Percentiles rank a stretch among this genome's conserved stretches.
Evolutionary conservation across 2,797 vertebrate species (phyloP).

Genomic region (Coracias cyanogaster): DNA sequence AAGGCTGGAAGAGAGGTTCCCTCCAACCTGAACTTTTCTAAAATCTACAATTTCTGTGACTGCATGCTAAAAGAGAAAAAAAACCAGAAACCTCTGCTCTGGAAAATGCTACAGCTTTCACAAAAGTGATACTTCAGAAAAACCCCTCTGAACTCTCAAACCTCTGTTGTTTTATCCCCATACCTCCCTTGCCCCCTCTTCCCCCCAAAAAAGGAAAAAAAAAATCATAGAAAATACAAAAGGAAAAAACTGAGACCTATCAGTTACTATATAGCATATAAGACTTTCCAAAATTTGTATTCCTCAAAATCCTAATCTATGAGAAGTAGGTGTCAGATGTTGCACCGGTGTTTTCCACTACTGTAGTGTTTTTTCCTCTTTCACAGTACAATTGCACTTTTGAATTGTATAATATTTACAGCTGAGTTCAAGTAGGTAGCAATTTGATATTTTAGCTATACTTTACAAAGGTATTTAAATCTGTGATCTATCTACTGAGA

Average conservation of each 20-base stretch:
- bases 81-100: not conserved
- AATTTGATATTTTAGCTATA: not conserved
- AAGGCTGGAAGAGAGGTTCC: not conserved
- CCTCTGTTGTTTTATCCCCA: not conserved
- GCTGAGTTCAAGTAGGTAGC: not conserved
- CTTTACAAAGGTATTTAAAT: not conserved
- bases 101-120: not conserved
- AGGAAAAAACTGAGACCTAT: not conserved
- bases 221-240: not conserved
- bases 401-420: not conserved
- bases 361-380: not conserved
- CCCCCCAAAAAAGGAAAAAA: not conserved
- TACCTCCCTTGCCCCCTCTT: rapidly evolving
- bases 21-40: not conserved
- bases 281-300: not conserved
- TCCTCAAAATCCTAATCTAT: not conserved
- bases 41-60: not conserved
- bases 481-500: not conserved
- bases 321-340: not conserved
- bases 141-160: rapidly evolving
- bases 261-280: not conserved
- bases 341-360: not conserved
- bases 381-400: not conserved
- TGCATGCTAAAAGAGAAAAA: not conserved
- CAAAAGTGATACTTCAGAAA: not conserved